Evolutionary conservation across 2,113 vertebrate genomes (phyloP), one percentile per base, ranked within the genome.

Genomic region (Ictalurus furcatus): DNA sequence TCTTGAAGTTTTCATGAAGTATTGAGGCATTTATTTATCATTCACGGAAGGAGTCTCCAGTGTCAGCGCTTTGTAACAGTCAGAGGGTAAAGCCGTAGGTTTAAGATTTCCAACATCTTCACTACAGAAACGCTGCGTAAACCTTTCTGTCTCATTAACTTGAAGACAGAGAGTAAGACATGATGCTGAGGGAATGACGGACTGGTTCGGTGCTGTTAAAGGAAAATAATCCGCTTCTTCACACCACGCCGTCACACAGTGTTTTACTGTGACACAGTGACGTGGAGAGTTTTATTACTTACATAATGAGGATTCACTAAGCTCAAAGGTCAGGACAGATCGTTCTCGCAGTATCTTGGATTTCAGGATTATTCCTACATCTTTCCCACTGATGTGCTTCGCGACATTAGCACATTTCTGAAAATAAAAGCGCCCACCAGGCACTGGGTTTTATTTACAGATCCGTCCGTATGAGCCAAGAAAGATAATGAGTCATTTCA

Each of bases 401-500:
- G 59, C 28, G 19, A 34, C 12, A 65, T 80, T 80, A 65, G 40
- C 58, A 87, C 74, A 61, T 88, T 84, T 23, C 52, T 83, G 87
- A 84, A 54, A 88, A 61, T 88, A 54, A 88, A 56, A 84, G 54
- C 14, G 25, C 23, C 61, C 78, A 48, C 56, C 48, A 40, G 80
- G 21, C 63, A 25, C 13, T 17, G 30, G 85, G 58, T 65, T 87
- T 79, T 87, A 90, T 88, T 88, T 78, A 84, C 74, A 78, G 37
- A 54, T 73, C 25, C 17, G 28, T 40, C 14, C 0, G 19, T 59
- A 25, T 30, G 52, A 28, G 67, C 56, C 65, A 89, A 73, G 80
- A 86, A 87, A 84, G 56, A 82, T 74, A 87, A 76, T 71, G 85
- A 90, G 52, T 87, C 61, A 90, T 84, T 65, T 84, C 23, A 84